Percentiles rank a stretch among this genome's conserved stretches.
Conservation (phyloP, 2,797 vertebrate species). For the Onychomys arenicola region DNA sequence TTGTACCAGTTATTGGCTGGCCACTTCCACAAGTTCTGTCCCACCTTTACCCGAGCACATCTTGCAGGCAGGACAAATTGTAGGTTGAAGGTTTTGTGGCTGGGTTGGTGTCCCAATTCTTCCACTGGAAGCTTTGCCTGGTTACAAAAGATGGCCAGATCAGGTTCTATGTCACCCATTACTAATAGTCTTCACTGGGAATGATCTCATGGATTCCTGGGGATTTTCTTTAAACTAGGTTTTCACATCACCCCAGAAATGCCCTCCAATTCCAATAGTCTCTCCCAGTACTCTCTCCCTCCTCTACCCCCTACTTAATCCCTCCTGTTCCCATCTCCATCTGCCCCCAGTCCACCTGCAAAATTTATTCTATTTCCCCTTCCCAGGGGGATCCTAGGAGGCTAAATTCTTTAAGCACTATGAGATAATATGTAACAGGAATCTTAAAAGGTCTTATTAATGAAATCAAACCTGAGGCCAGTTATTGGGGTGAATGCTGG, state of each 20-base stretch:
- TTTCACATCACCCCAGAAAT: not conserved
- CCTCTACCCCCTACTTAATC: not conserved
- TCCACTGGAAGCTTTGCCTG: not conserved
- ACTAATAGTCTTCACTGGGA: not conserved
- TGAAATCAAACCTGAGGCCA: no score
- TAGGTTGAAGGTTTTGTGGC: not conserved
- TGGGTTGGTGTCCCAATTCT: not conserved
- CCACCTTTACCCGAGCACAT: not conserved
- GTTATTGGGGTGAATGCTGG: no score
- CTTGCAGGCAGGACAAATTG: not conserved
- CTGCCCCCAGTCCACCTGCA: not conserved
- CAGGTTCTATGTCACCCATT: not conserved
- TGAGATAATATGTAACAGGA: no score
- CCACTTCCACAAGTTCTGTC: not conserved
- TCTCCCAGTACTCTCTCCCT: not conserved
- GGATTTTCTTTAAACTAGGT: not conserved
- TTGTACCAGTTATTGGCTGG: not conserved
- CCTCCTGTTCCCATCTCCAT: not conserved
- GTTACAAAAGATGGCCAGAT: not conserved
- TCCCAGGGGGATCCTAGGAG: not conserved
- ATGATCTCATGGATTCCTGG: not conserved
- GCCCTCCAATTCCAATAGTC: not conserved
- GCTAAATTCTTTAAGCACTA: conserved; percentile 41
- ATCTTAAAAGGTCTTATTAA: no score
- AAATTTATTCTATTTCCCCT: not conserved